phyloP scores from a whole-genome alignment of 1,140 invertebrate genomes.

The Babylonia areolata region DNA sequence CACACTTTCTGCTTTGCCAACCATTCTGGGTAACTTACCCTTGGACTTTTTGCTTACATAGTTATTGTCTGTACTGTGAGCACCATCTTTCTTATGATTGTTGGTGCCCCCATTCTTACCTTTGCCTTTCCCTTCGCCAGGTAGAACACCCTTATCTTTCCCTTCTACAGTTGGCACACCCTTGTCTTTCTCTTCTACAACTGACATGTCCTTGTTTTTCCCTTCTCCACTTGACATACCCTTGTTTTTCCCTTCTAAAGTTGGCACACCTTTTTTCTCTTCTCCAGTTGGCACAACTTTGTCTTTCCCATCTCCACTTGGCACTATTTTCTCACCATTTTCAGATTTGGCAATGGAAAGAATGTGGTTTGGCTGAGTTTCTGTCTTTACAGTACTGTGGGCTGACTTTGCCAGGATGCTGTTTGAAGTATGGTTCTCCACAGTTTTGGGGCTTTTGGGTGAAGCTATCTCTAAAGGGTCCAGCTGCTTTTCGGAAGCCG shows the following conservation, averaged over 20 bases:
- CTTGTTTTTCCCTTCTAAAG: conserved; percentile 20
- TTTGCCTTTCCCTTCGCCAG: no score
- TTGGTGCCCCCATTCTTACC: conserved; percentile 27
- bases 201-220: conserved; percentile 21
- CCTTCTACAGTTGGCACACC: not conserved
- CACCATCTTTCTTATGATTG: not conserved
- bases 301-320: conserved; percentile 22
- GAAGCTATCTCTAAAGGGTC: not conserved
- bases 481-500: conserved; percentile 8
- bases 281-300: not conserved
- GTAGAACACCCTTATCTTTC: no score
- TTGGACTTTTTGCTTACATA: conserved; percentile 19
- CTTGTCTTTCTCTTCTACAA: conserved; percentile 23
- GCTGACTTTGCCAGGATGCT: not conserved
- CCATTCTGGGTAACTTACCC: not conserved
- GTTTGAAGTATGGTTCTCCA: conserved; percentile 6
- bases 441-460: conserved; percentile 32
- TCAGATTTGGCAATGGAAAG: conserved; percentile 13
- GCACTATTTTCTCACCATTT: not conserved
- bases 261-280: not conserved
- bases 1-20: not conserved
- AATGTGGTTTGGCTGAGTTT: conserved; percentile 7
- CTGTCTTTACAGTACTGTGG: not conserved
- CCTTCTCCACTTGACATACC: not conserved
- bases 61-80: conserved; percentile 9